Percentiles rank a stretch among this genome's conserved stretches.
Conservation (phyloP, 2,888 invertebrate species). For the Pyrgus malvae region DNA sequence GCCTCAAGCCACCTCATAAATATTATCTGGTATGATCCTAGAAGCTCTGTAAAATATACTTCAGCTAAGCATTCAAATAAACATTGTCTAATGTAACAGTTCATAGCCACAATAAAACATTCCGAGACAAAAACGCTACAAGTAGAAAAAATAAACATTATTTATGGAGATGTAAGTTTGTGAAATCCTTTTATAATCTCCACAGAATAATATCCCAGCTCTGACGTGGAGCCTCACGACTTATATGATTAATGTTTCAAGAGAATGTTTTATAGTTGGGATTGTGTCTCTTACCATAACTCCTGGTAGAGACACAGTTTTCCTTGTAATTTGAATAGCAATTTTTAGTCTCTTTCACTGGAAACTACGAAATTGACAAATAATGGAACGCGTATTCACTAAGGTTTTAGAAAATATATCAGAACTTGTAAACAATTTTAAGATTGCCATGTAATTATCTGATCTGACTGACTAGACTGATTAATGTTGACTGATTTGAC, state of each 20-base stretch:
- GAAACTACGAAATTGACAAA: not conserved
- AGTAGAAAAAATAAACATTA: slow-evolving; percentile 18
- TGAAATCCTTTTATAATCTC: slow-evolving; percentile 26
- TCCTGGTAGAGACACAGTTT: slow-evolving; percentile 5
- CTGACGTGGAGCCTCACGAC: slow-evolving; percentile 23
- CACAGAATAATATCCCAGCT: slow-evolving; percentile 25
- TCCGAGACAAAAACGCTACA: slow-evolving; percentile 6
- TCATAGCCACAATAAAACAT: slow-evolving; percentile 10
- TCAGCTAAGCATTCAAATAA: not conserved
- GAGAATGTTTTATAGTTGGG: slow-evolving; percentile 20
- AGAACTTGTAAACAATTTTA: too few species aligned
- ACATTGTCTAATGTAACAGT: not conserved
- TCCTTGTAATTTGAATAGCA: slow-evolving; percentile 8
- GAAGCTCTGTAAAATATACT: not conserved
- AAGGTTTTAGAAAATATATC: too few species aligned
- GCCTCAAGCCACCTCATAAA: too few species aligned
- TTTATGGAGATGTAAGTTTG: slow-evolving; percentile 25
- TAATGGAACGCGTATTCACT: too few species aligned
- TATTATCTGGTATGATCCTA: too few species aligned
- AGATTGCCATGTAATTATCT: too few species aligned
- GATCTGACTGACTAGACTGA: too few species aligned
- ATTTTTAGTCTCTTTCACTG: not conserved
- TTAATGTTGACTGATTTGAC: too few species aligned
- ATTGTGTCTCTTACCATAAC: slow-evolving; percentile 17
- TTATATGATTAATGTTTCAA: slow-evolving; percentile 25